Percentiles rank a stretch among this genome's conserved stretches.
These are phyloP conservation scores for Ametastegia equiseti DNA, from an alignment of 2,888 invertebrate species.

Conservation along the genomic window DNA sequence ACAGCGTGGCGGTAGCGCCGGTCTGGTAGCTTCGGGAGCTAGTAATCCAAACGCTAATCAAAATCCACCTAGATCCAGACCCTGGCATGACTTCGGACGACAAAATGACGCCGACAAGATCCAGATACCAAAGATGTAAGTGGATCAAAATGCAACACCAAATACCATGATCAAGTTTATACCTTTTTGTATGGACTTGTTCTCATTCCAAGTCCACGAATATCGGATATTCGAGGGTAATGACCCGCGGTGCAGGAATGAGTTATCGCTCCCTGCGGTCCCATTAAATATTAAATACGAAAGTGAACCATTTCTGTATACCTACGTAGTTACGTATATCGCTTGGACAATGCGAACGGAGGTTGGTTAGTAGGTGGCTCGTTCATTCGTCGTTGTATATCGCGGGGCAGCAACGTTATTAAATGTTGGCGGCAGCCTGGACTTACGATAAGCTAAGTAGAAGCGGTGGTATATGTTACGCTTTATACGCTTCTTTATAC, in stretches of 20 bases:
- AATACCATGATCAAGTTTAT: neutral
- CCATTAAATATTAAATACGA: slow-evolving; percentile 62
- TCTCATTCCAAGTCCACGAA: neutral
- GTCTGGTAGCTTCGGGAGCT: slow-evolving; percentile 67
- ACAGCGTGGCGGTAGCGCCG: slow-evolving; percentile 74
- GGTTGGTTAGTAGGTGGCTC: slow-evolving; percentile 28
- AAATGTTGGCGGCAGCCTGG: slow-evolving; percentile 54
- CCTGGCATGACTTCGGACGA: slow-evolving; percentile 96
- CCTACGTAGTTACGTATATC: neutral
- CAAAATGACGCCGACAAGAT: slow-evolving; percentile 97
- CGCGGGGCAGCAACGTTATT: slow-evolving; percentile 50
- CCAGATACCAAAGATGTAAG: slow-evolving; percentile 98
- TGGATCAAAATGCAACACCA: slow-evolving; percentile 69
- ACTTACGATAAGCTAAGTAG: slow-evolving; percentile 63
- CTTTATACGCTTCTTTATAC: slow-evolving; percentile 31
- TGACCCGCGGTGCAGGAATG: slow-evolving; percentile 66
- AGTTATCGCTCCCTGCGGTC: slow-evolving; percentile 59
- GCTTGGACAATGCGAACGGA: slow-evolving; percentile 40
- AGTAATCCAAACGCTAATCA: slow-evolving; percentile 70
- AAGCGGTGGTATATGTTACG: slow-evolving; percentile 44
- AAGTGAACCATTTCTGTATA: slow-evolving; percentile 51
- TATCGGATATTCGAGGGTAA: slow-evolving; percentile 62
- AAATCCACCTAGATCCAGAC: slow-evolving; percentile 83
- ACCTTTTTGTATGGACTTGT: neutral
- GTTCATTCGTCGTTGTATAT: slow-evolving; percentile 51